phyloP scores from a whole-genome alignment of 2,113 vertebrate species.

The Sapayoa aenigma region DNA sequence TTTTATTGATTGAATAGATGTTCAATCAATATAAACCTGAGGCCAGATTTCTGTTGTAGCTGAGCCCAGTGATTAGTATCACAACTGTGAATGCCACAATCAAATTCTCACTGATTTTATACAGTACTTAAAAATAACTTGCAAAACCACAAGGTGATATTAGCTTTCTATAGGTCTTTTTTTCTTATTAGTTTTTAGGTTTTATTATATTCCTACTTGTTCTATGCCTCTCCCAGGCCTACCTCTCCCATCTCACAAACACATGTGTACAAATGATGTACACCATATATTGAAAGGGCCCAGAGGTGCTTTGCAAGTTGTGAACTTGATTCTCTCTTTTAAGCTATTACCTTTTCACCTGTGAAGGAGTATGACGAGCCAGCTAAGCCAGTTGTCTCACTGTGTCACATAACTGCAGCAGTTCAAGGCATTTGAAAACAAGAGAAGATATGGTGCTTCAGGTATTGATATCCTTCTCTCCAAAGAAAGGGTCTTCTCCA shows the following conservation, averaged over 20 bases:
- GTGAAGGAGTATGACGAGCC: background rate
- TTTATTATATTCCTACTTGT: slow-evolving; percentile 32
- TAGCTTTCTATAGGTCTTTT: slow-evolving; percentile 42
- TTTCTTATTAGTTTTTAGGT: slow-evolving; percentile 40
- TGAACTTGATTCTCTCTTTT: background rate
- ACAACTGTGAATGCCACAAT: slow-evolving; percentile 16
- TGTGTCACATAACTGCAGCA: background rate
- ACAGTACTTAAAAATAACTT: slow-evolving; percentile 55
- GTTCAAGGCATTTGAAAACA: background rate
- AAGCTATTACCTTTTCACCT: background rate
- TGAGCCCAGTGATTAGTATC: slow-evolving; percentile 3
- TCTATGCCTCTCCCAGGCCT: slow-evolving; percentile 19
- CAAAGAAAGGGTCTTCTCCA: background rate
- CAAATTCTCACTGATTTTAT: slow-evolving; percentile 30
- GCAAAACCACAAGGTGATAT: slow-evolving; percentile 20
- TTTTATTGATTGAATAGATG: slow-evolving; percentile 55
- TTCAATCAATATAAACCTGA: slow-evolving; percentile 49
- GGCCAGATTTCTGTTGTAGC: slow-evolving; percentile 51
- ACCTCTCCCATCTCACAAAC: background rate
- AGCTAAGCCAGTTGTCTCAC: background rate
- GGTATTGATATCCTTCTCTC: background rate
- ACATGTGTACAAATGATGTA: slow-evolving; percentile 31
- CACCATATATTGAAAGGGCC: slow-evolving; percentile 26
- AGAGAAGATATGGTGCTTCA: background rate
- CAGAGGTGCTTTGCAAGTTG: slow-evolving; percentile 42